Evolutionary conservation across 2,113 vertebrate species (phyloP).

Genomic region (Nipponia nippon): DNA sequence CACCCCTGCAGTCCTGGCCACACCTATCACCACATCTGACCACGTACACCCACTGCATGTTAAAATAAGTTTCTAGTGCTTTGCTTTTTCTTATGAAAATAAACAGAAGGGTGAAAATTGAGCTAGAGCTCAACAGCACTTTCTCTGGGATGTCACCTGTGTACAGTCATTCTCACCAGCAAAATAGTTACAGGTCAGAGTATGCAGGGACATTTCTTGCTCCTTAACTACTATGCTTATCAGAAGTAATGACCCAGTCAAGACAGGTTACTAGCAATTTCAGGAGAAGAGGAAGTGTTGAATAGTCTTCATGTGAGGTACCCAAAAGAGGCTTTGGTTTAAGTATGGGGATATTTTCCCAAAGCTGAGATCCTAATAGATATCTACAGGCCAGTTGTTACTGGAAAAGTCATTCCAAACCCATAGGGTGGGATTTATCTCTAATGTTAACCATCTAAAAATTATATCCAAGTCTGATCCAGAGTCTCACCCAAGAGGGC

Average conservation of each 20-base stretch:
- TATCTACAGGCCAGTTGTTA: not conserved
- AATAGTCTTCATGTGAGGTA: not conserved
- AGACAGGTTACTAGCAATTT: not conserved
- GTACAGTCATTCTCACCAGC: not conserved
- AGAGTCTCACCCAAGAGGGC: not conserved
- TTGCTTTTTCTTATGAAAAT: not conserved
- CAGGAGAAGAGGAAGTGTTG: not conserved
- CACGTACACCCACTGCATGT: not conserved
- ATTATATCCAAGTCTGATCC: not conserved
- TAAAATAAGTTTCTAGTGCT: not conserved
- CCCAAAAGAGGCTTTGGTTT: not conserved
- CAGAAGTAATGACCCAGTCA: not conserved
- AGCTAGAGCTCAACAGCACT: not conserved
- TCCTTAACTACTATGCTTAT: not conserved
- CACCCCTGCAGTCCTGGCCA: not conserved
- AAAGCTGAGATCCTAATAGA: not conserved
- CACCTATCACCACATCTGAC: not conserved
- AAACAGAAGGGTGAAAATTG: not conserved
- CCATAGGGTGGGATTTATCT: not conserved
- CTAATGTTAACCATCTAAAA: not conserved
- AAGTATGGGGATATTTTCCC: not conserved
- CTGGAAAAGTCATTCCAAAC: not conserved
- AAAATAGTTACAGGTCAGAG: not conserved
- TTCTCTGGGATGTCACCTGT: not conserved
- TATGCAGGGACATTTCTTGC: not conserved